A percentile compares a stretch with the other conserved stretches of the same genome.
Evolutionary conservation across 2,888 invertebrate species (phyloP).

Genomic region (Tubulanus polymorphus): DNA sequence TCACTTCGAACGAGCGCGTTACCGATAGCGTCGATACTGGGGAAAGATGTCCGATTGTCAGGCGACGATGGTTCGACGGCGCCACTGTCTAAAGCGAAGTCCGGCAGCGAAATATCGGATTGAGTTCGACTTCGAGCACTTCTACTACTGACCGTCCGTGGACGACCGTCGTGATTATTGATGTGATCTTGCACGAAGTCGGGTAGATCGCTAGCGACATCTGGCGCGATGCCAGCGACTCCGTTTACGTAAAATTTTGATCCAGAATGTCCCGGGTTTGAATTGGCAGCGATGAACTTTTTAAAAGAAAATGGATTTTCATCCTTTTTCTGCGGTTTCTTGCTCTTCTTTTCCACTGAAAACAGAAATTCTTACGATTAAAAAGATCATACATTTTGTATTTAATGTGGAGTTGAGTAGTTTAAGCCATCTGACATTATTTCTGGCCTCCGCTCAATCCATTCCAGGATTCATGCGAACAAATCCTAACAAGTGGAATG

Average conservation of each 20-base stretch:
- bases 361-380: too few relatives aligned
- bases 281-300: slow-evolving; percentile 35
- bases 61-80: background rate
- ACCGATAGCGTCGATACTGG: background rate
- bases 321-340: slow-evolving; percentile 13
- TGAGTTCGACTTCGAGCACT: background rate
- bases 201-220: slow-evolving; percentile 44
- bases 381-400: too few relatives aligned
- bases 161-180: slow-evolving; percentile 17
- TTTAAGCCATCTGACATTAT: too few relatives aligned
- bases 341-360: slow-evolving; percentile 16
- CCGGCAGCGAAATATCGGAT: slow-evolving; percentile 26
- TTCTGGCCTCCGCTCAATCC: too few relatives aligned
- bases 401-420: too few relatives aligned
- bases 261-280: background rate
- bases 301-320: slow-evolving; percentile 52
- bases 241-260: background rate
- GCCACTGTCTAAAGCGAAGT: slow-evolving; percentile 30
- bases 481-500: too few relatives aligned
- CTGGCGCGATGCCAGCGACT: slow-evolving; percentile 17
- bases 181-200: slow-evolving; percentile 50
- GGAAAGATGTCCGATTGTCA: background rate
- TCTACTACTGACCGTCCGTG: slow-evolving; percentile 9
- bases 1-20: background rate
- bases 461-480: too few relatives aligned